Evolutionary conservation across 2,888 invertebrate species (phyloP).

Genomic region (Luperina testacea): DNA sequence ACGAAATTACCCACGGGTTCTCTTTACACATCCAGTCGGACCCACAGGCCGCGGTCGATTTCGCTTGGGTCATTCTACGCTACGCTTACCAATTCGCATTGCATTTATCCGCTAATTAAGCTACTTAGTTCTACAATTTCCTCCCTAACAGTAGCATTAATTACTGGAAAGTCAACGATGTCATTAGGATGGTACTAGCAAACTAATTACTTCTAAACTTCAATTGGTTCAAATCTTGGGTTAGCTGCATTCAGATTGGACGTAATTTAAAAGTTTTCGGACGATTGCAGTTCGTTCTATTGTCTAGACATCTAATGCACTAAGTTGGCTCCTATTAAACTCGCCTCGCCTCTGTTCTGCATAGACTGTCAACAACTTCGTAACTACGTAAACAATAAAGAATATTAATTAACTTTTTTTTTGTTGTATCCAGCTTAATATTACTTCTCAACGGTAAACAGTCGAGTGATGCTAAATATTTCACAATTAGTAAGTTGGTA

Average conservation of each 20-base stretch:
- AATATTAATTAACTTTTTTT: neutral
- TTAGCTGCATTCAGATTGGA: neutral
- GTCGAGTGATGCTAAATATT: too few relatives aligned
- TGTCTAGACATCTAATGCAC: conserved; percentile 1
- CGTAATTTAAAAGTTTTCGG: neutral
- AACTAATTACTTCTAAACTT: conserved; percentile 42
- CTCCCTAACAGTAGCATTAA: neutral
- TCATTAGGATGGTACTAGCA: neutral
- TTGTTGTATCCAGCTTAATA: neutral
- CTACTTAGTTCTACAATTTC: neutral
- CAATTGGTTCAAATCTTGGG: conserved; percentile 14
- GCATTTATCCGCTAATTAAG: neutral
- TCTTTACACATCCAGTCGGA: neutral
- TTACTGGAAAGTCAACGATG: conserved; percentile 1
- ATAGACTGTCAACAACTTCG: neutral
- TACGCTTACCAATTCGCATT: neutral
- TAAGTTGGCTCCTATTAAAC: neutral
- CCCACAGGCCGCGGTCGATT: too few relatives aligned
- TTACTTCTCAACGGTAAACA: too few relatives aligned
- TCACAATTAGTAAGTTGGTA: too few relatives aligned
- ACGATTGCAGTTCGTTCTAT: neutral
- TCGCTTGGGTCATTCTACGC: neutral
- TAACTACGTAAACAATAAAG: neutral
- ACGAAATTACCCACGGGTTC: too few relatives aligned
- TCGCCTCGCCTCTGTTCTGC: neutral